Percentiles rank a stretch among this genome's conserved stretches.
phyloP scores from a whole-genome alignment of 2,113 vertebrate species.

The Synchiropus splendidus region DNA sequence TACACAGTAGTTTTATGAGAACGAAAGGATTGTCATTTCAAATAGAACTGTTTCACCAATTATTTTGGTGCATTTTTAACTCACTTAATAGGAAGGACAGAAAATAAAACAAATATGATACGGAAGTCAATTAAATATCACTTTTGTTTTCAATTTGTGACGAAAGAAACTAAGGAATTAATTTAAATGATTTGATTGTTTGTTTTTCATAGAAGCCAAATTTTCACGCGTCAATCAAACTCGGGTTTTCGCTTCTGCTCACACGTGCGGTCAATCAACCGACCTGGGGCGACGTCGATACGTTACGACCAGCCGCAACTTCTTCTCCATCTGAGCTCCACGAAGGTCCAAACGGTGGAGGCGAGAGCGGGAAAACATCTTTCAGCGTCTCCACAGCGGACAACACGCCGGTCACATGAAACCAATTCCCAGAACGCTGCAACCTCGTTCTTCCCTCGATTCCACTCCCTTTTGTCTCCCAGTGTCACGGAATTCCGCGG shows the following conservation, averaged over 20 bases:
- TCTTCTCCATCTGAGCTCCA: too few species aligned
- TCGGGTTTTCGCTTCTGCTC: too few species aligned
- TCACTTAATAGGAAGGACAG: background rate
- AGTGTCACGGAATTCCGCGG: too few species aligned
- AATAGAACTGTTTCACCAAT: too few species aligned
- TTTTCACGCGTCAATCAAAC: too few species aligned
- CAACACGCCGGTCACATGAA: constrained; percentile 21
- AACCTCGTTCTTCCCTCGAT: background rate
- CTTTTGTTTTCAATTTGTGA: background rate
- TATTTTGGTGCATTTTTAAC: background rate
- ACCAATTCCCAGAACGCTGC: background rate
- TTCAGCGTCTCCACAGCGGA: constrained; percentile 12
- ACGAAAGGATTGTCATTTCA: too few species aligned
- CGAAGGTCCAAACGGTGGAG: constrained; percentile 1
- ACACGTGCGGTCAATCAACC: too few species aligned
- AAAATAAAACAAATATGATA: background rate
- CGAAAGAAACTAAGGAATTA: background rate
- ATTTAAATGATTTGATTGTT: background rate
- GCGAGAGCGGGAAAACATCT: background rate
- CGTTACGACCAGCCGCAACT: too few species aligned
- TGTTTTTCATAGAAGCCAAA: background rate
- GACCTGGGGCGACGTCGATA: too few species aligned
- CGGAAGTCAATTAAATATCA: background rate
- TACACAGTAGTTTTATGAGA: too few species aligned
- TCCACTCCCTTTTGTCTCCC: background rate